Evolutionary conservation across 2,888 invertebrate species (phyloP).

Genomic region (Argynnis bischoffii): DNA sequence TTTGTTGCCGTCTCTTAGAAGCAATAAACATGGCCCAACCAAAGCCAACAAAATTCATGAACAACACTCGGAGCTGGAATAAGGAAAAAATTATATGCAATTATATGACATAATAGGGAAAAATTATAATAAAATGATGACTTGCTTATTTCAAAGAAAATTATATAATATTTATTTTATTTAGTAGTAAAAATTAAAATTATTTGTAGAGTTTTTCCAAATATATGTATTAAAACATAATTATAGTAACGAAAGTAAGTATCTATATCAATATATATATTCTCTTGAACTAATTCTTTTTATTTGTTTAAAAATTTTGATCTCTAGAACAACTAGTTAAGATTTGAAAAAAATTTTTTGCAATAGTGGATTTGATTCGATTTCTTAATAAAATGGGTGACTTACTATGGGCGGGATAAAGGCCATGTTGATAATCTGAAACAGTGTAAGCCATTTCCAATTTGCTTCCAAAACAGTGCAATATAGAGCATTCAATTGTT

Average conservation of each 20-base stretch:
- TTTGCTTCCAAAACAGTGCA: conserved; percentile 86
- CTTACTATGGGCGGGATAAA: conserved; percentile 91
- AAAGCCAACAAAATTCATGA: conserved; percentile 89
- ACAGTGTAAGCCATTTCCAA: conserved; percentile 89
- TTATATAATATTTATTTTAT: too few species aligned
- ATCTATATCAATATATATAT: too few species aligned
- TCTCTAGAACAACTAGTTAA: too few species aligned
- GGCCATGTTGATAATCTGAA: conserved; percentile 88
- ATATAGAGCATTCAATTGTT: conserved; percentile 85
- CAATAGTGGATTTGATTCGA: too few species aligned
- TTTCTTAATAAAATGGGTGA: conserved; percentile 28
- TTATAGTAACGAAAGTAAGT: too few species aligned
- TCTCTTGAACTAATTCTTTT: too few species aligned
- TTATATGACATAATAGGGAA: neutral
- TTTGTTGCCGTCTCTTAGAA: conserved; percentile 83
- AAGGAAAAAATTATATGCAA: conserved; percentile 33
- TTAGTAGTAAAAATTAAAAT: too few species aligned
- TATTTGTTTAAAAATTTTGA: too few species aligned
- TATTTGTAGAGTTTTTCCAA: too few species aligned
- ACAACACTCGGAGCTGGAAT: conserved; percentile 88
- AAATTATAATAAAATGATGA: neutral
- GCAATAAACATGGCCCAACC: conserved; percentile 90
- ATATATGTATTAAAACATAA: too few species aligned
- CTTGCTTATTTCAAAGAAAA: too few species aligned
- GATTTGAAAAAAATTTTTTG: too few species aligned